Conservation (phyloP, 1,140 invertebrate species). For the Lucilia cuprina region DNA sequence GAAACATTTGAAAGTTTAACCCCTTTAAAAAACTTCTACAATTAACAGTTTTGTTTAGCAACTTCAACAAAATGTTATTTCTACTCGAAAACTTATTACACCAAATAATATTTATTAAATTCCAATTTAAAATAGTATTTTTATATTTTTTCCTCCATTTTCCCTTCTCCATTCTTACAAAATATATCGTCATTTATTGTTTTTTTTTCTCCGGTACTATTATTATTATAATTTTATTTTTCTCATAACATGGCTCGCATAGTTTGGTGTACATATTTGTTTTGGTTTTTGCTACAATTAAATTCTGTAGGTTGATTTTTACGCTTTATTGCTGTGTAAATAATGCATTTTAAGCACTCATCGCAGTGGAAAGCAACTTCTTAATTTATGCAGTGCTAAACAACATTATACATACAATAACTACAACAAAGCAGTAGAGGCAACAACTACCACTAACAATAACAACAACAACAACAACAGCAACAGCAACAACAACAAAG, state of each 20-base stretch:
- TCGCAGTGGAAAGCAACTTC: conserved; percentile 34
- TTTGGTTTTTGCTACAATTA: conserved; percentile 27
- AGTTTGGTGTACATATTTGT: background rate
- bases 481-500: background rate
- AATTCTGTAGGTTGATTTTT: conserved; percentile 34
- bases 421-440: background rate
- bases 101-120: no score
- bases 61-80: no score
- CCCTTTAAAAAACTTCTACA: no score
- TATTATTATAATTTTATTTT: background rate
- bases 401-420: conserved; percentile 28
- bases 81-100: no score
- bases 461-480: conserved; percentile 9
- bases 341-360: conserved; percentile 35
- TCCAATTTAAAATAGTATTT: no score
- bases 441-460: background rate
- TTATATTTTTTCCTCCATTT: no score
- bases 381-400: conserved; percentile 35
- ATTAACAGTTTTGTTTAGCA: no score
- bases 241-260: background rate
- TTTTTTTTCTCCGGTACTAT: background rate
- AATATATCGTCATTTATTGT: background rate
- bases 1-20: no score
- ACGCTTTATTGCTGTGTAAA: conserved; percentile 34
- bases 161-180: background rate